Conservation (phyloP, 1,140 invertebrate species). For the Drepana arcuata region DNA sequence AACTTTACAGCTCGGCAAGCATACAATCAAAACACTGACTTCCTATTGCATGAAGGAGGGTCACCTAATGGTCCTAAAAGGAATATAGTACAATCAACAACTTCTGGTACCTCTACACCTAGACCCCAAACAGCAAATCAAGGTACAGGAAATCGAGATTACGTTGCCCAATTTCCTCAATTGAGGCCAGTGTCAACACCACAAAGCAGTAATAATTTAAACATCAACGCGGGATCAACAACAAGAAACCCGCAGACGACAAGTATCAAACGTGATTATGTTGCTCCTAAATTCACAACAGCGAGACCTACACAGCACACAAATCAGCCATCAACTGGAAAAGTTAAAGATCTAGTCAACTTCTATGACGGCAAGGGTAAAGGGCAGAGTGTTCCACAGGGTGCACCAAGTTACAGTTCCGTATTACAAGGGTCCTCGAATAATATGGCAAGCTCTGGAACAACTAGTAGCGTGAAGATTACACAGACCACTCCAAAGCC, state of each 20-base stretch:
- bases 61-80: slow-evolving; percentile 20
- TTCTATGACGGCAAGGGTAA: slow-evolving; percentile 44
- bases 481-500: slow-evolving; percentile 9
- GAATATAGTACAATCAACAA: slow-evolving; percentile 8
- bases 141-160: slow-evolving; percentile 16
- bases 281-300: slow-evolving; percentile 19
- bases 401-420: slow-evolving; percentile 48
- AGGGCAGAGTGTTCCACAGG: slow-evolving; percentile 12
- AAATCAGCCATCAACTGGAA: slow-evolving; percentile 25
- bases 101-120: neutral
- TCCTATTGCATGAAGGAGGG: slow-evolving; percentile 51
- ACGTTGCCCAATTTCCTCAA: slow-evolving; percentile 19
- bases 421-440: slow-evolving; percentile 31
- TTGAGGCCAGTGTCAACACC: neutral
- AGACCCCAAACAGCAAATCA: neutral
- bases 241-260: slow-evolving; percentile 13
- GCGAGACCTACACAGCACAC: slow-evolving; percentile 17
- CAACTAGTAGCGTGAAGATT: neutral
- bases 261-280: slow-evolving; percentile 15
- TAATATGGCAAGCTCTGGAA: slow-evolving; percentile 6
- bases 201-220: slow-evolving; percentile 8
- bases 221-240: slow-evolving; percentile 2
- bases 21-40: slow-evolving; percentile 44
- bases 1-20: too few species aligned
- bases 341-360: slow-evolving; percentile 57